A percentile compares a stretch with the other conserved stretches of the same genome.
Conservation (phyloP, 2,113 vertebrate genomes). For the Cyprinodon variegatus region DNA sequence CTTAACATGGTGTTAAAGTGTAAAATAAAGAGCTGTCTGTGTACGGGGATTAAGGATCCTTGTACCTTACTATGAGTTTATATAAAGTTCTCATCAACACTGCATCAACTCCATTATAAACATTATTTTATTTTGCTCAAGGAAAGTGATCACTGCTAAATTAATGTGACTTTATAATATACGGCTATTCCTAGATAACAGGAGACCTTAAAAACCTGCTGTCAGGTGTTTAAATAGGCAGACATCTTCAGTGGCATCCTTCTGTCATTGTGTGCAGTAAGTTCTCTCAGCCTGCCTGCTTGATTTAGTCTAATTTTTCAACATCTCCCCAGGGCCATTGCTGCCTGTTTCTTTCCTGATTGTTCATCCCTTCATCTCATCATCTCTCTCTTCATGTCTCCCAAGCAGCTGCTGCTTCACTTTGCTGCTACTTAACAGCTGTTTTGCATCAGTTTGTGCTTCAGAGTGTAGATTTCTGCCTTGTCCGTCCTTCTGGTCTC, state of each 20-base stretch:
- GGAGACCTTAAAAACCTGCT: conserved; percentile 9
- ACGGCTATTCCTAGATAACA: background rate
- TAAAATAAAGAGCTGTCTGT: no score
- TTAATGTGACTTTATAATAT: background rate
- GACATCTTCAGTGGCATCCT: conserved; percentile 38
- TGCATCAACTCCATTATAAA: background rate
- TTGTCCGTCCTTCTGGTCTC: conserved; percentile 50
- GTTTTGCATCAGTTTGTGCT: conserved; percentile 73
- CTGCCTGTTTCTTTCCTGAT: conserved; percentile 51
- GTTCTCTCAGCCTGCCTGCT: conserved; percentile 51
- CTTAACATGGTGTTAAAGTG: no score
- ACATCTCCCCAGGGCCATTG: conserved; percentile 55
- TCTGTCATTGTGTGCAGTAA: conserved; percentile 46
- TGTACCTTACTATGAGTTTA: background rate
- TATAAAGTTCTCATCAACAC: background rate
- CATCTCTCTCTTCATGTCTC: conserved; percentile 47
- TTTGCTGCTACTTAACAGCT: conserved; percentile 78
- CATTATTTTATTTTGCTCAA: background rate
- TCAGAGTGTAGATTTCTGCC: conserved; percentile 66
- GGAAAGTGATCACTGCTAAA: background rate
- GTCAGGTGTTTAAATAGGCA: conserved; percentile 10
- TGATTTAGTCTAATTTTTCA: conserved; percentile 68
- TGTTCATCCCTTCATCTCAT: conserved; percentile 62
- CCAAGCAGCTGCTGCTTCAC: conserved; percentile 75
- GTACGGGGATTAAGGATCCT: background rate